Evolutionary conservation across 2,797 vertebrate genomes (phyloP), one percentile per base, ranked within the genome.

Genomic region (Gambusia yucatana): DNA sequence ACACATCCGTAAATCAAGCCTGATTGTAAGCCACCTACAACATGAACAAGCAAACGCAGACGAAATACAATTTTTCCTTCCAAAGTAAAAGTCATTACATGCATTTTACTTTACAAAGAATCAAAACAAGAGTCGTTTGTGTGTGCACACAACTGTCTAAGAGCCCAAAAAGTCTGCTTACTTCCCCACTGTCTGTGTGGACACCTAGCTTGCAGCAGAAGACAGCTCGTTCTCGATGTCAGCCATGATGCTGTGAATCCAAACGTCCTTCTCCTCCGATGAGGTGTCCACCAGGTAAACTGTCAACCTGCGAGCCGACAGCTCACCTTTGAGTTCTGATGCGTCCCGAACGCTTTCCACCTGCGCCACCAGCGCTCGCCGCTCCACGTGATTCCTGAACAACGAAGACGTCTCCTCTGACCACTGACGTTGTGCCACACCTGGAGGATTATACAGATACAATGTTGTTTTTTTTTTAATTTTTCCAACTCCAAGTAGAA

Each of bases 351-450:
- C 90, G 1, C 95, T 88, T 84, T 97, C 95, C 73, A 99, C 94
- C 83, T 97, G 93, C 1, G 98, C 98, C 36, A 99, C 98, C 80
- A 99, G 93, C 0, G 98, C 94, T 78, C 95, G 97, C 80, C 96
- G 96, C 94, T 99, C 98, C 80, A 98, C 97, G 0, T 98, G 97
- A 90, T 97, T 98, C 81, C 98, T 95, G 93, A 99, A 99, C 3
- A 99, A 93, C 91, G 98, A 96, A 0, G 97, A 96, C 14, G 97
- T 96, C 86, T 98, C 98, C 90, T 98, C 97, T 5, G 97, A 96
- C 98, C 98, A 98, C 76, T 95, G 95, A 43, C 78, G 90, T 75
- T 88, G 95, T 30, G 92, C 94, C 78, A 98, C 93, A 70, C 90
- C 94, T 94, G 83, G 0, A 77, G 28, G n/a, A 81, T 4, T 6